Base-by-base conservation (phyloP, 2,888 invertebrate genomes). In the Opisthograptis luteolata region DNA sequence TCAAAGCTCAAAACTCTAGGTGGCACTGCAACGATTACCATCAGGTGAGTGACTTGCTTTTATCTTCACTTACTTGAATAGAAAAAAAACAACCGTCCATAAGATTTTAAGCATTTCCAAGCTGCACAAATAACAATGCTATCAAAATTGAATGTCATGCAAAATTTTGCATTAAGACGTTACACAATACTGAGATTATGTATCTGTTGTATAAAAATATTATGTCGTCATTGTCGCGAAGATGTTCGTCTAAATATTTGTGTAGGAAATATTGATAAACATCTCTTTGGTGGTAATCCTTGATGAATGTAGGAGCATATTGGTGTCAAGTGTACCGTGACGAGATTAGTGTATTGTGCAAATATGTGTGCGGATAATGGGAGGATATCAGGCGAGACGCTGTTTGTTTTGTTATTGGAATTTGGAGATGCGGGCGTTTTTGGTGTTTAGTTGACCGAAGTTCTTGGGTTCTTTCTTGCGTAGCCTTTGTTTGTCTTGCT, bases 281-380 rank as follows among this genome's bases (percentile, higher is more conserved):
- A 87, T 87, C 81, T 67, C 79, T 66, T 42, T 37, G 73, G 70
- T 62, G 62, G 73, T 87, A 87, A 88, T 88, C 87, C 85, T 58
- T 44, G 67, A 55, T 81, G 75, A 84, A 85, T 77, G 72, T 64
- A 43, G 42, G 48, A 47, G 47, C 65, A 62, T 77, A 85, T 87
- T 87, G 82, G 81, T 78, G 84, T 87, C 87, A 90, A 90, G 90
- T 89, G 89, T 86, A 84, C 61, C 90, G 86, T 89, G 86, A 81
- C 75, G 53, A 76, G 88, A 86, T 89, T 87, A 89, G 64, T 63
- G 76, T 67, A 72, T 88, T 88, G 87, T 86, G 83, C 84, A 87
- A 87, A 84, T 68, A 69, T 70, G 64, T 68, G 60, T 30, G 24
- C 45, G 49, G 42, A 55, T 45, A 37, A 53, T 51, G 30, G 30